Conservation (phyloP, 2,888 invertebrate species). For the Drosophila eohydei region DNA sequence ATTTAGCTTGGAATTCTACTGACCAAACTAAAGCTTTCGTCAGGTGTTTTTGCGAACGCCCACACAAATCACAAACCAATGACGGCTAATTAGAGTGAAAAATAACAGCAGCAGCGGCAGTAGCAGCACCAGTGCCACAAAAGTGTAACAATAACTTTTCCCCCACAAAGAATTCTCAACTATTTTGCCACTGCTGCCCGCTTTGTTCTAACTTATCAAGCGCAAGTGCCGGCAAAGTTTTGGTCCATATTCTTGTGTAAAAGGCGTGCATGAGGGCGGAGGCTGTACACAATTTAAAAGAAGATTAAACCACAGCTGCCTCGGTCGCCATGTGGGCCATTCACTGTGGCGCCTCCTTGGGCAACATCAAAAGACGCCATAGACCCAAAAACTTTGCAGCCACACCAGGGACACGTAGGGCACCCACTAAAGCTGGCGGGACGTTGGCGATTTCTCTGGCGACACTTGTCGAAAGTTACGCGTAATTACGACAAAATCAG, state of each 20-base stretch:
- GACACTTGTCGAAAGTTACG: conserved; percentile 79
- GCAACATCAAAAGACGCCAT: conserved; percentile 64
- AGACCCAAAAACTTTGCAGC: conserved; percentile 55
- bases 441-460: conserved; percentile 69
- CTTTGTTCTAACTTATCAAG: conserved; percentile 75
- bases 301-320: conserved; percentile 76
- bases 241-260: conserved; percentile 56
- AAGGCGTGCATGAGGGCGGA: conserved; percentile 21
- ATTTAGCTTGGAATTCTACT: conserved; percentile 34
- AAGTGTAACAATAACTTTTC: conserved; percentile 72
- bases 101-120: conserved; percentile 44
- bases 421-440: conserved; percentile 27
- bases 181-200: conserved; percentile 50
- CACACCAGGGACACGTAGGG: conserved; percentile 43
- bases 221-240: conserved; percentile 77
- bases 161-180: conserved; percentile 64
- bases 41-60: conserved; percentile 49
- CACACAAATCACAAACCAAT: conserved; percentile 79
- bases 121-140: conserved; percentile 36
- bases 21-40: conserved; percentile 7
- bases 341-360: conserved; percentile 21
- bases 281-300: conserved; percentile 68
- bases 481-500: conserved; percentile 68
- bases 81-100: conserved; percentile 77
- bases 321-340: conserved; percentile 46